Evolutionary conservation across 2,113 vertebrate species (phyloP).

Genomic region (Odobenus rosmarus): DNA sequence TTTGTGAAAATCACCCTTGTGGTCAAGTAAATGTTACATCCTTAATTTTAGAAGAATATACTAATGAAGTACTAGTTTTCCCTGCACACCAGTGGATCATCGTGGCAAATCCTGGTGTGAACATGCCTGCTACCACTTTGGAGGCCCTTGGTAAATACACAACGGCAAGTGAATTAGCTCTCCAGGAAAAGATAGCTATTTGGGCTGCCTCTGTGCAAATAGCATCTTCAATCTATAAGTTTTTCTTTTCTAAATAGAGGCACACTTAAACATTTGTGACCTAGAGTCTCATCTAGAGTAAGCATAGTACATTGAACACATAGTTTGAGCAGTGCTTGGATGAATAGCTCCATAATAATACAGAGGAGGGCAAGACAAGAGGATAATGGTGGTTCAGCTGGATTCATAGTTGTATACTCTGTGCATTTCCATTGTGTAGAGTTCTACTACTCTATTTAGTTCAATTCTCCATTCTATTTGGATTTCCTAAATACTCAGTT

Average conservation of each 20-base stretch:
- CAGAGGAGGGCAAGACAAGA: background rate
- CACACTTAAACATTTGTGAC: background rate
- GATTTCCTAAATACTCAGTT: background rate
- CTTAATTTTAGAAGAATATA: background rate
- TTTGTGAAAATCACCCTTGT: constrained; percentile 52
- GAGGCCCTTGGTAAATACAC: background rate
- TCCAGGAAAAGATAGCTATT: background rate
- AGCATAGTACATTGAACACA: background rate
- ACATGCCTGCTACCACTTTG: background rate
- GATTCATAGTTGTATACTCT: background rate
- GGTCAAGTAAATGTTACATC: background rate
- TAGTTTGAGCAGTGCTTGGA: too few relatives aligned
- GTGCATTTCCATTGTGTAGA: background rate
- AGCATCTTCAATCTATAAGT: background rate
- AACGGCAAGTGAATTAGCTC: background rate
- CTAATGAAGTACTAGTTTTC: background rate
- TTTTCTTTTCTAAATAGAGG: background rate
- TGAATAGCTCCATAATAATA: background rate
- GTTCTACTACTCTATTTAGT: background rate
- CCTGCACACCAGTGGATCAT: background rate
- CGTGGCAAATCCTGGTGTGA: background rate
- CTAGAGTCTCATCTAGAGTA: background rate
- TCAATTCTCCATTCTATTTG: background rate
- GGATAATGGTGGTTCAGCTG: background rate
- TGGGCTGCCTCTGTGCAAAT: background rate